Evolutionary conservation across 2,113 vertebrate species (phyloP).

Genomic region (Porphyrio hochstetteri): DNA sequence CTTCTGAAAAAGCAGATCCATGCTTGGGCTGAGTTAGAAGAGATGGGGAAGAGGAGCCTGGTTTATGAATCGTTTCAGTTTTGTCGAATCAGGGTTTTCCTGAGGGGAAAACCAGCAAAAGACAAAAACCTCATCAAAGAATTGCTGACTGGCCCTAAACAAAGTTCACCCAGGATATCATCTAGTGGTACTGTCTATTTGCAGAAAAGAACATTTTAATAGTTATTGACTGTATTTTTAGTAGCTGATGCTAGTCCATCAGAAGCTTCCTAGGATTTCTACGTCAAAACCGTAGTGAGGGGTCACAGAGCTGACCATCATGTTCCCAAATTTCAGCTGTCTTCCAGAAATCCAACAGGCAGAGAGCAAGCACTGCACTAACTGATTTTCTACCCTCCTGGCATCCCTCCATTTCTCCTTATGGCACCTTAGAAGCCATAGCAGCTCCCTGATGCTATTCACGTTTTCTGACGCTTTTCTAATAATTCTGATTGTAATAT

Average conservation of each 20-base stretch:
- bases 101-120: neutral
- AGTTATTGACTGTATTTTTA: neutral
- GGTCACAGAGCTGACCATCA: neutral
- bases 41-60: neutral
- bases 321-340: neutral
- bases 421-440: neutral
- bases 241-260: neutral
- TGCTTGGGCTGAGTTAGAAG: neutral
- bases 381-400: neutral
- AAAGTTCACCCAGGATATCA: neutral
- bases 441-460: slow-evolving; percentile 12
- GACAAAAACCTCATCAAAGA: neutral
- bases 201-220: neutral
- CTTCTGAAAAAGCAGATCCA: neutral
- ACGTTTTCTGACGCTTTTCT: neutral
- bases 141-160: neutral
- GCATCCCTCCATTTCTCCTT: neutral
- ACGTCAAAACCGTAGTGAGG: neutral
- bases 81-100: neutral
- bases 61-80: neutral
- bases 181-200: neutral
- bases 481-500: neutral
- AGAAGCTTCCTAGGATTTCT: neutral
- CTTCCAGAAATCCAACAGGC: neutral
- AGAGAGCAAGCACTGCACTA: neutral